phyloP scores from a whole-genome alignment of 2,797 vertebrate genomes.

The Muscicapa comitata region DNA sequence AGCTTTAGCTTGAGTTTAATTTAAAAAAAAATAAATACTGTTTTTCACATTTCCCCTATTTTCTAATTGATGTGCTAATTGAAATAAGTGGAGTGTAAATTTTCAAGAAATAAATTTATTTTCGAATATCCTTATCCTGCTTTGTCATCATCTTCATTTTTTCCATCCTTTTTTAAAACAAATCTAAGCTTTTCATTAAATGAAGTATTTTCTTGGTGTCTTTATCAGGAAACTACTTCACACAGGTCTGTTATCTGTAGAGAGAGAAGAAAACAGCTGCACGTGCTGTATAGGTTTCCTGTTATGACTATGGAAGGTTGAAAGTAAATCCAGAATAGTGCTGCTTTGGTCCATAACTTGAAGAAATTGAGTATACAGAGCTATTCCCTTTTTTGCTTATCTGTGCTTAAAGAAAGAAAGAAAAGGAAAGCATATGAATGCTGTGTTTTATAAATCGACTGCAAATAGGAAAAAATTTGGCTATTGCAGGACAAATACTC shows the following conservation, averaged over 20 bases:
- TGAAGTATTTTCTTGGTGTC: neutral
- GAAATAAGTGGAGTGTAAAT: neutral
- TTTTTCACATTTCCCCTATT: neutral
- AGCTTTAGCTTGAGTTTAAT: neutral
- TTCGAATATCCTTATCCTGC: neutral
- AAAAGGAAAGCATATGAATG: neutral
- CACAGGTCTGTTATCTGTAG: neutral
- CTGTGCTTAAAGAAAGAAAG: neutral
- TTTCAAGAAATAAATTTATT: neutral
- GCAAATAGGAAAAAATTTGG: neutral
- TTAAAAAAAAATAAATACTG: neutral
- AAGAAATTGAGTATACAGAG: neutral
- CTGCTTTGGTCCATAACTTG: neutral
- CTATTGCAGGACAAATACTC: neutral
- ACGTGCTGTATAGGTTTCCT: neutral
- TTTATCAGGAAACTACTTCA: neutral
- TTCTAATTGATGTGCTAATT: neutral
- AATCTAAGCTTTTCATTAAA: neutral
- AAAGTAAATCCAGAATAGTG: neutral
- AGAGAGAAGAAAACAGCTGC: neutral
- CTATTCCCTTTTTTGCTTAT: neutral
- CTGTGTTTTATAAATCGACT: neutral
- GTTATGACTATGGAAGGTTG: neutral
- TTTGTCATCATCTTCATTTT: neutral
- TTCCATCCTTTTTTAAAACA: neutral